Conservation (phyloP, 2,797 vertebrate genomes). For the Carapus acus region DNA sequence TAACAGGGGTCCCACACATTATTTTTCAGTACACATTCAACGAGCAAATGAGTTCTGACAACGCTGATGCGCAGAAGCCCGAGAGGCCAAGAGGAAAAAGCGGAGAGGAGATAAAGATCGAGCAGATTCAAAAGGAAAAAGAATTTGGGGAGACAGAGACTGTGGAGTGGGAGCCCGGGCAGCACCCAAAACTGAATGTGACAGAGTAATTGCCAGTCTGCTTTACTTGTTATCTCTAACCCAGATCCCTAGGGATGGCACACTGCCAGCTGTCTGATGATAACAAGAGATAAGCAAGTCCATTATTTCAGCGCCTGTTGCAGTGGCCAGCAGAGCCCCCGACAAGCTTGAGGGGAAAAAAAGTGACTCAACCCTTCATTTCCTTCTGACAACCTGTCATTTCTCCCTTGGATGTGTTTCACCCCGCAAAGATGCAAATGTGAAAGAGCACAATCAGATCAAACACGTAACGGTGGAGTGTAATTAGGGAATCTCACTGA, state of each 20-base stretch:
- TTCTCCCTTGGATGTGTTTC: slow-evolving; percentile 9
- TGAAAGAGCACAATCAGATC: neutral
- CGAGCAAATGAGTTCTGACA: slow-evolving; percentile 40
- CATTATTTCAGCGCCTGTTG: slow-evolving; percentile 46
- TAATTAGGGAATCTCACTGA: neutral
- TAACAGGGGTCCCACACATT: slow-evolving; percentile 6
- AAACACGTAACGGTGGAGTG: neutral
- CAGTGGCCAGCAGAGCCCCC: slow-evolving; percentile 35
- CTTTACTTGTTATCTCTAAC: slow-evolving; percentile 58
- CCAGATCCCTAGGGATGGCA: slow-evolving; percentile 50
- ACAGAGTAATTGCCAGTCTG: slow-evolving; percentile 63
- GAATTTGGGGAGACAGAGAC: slow-evolving; percentile 6
- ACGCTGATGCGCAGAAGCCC: slow-evolving; percentile 25
- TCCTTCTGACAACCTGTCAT: neutral
- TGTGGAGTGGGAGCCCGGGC: slow-evolving; percentile 20
- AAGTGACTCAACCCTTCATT: slow-evolving; percentile 20
- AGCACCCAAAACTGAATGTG: slow-evolving; percentile 44
- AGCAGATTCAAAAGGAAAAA: slow-evolving; percentile 11
- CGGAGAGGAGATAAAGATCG: slow-evolving; percentile 17
- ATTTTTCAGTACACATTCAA: slow-evolving; percentile 29
- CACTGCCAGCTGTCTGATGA: slow-evolving; percentile 56
- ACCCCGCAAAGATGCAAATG: slow-evolving; percentile 4
- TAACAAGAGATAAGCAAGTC: slow-evolving; percentile 60
- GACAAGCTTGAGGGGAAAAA: slow-evolving; percentile 37
- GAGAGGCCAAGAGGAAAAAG: slow-evolving; percentile 17